A percentile compares a stretch with the other conserved stretches of the same genome.
phyloP scores from a whole-genome alignment of 2,113 vertebrate species.

The Columbina picui region DNA sequence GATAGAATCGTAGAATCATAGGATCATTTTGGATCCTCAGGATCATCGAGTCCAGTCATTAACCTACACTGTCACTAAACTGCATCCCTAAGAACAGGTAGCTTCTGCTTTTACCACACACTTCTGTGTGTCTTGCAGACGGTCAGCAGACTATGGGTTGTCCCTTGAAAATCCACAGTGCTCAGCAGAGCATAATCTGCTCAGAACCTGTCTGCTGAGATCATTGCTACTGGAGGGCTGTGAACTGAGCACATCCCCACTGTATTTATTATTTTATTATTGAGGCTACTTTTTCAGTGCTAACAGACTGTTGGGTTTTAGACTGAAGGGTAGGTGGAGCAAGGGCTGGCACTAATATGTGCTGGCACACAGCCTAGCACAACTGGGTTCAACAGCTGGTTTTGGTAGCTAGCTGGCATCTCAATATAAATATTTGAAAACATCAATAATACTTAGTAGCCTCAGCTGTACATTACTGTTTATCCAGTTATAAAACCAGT shows the following conservation, averaged over 20 bases:
- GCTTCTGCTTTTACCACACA: background rate
- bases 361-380: background rate
- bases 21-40: no score
- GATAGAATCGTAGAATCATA: no score
- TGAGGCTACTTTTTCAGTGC: background rate
- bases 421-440: background rate
- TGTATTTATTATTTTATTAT: background rate
- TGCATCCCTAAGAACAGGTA: rapidly evolving
- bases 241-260: background rate
- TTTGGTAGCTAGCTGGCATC: background rate
- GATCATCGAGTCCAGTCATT: no score
- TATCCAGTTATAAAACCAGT: background rate
- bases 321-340: background rate
- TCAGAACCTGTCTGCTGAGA: background rate
- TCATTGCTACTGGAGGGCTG: background rate
- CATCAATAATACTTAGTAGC: background rate
- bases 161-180: background rate
- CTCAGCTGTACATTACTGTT: background rate
- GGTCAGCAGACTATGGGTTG: background rate
- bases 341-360: background rate
- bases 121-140: background rate
- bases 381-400: background rate
- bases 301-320: background rate
- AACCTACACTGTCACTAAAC: no score
- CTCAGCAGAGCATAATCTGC: background rate